Conservation (phyloP, 2,113 vertebrate genomes). For the Saimiri boliviensis region DNA sequence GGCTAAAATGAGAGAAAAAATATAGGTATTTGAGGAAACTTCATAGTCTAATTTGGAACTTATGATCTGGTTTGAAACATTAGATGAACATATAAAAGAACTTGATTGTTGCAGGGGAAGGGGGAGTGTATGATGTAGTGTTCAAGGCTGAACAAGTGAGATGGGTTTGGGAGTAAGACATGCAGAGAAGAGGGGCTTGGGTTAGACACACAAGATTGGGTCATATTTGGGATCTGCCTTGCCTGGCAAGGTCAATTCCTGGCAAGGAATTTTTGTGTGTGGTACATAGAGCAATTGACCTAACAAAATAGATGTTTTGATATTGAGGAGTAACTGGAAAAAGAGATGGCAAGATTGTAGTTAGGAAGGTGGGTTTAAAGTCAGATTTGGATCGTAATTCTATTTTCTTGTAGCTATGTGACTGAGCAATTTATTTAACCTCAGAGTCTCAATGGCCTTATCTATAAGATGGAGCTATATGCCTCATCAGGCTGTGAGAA, state of each 20-base stretch:
- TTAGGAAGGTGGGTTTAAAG: background rate
- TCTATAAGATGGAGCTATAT: background rate
- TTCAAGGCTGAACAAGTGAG: background rate
- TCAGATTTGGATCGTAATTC: background rate
- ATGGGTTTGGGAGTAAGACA: background rate
- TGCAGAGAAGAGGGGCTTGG: background rate
- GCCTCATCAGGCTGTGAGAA: background rate
- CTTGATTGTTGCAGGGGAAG: background rate
- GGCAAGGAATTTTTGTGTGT: background rate
- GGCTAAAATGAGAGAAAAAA: background rate
- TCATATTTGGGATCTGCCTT: background rate
- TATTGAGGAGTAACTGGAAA: background rate
- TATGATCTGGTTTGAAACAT: background rate
- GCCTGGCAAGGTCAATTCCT: background rate
- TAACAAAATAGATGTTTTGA: background rate
- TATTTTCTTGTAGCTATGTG: background rate
- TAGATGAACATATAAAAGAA: background rate
- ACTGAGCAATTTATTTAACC: background rate
- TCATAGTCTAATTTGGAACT: background rate
- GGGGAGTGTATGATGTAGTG: accelerated
- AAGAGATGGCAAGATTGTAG: background rate
- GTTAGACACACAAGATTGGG: background rate
- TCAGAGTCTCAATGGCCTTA: background rate
- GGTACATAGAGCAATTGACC: background rate
- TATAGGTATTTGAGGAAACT: background rate